Conservation (phyloP, 2,113 vertebrate species). For the Centropristis striata region DNA sequence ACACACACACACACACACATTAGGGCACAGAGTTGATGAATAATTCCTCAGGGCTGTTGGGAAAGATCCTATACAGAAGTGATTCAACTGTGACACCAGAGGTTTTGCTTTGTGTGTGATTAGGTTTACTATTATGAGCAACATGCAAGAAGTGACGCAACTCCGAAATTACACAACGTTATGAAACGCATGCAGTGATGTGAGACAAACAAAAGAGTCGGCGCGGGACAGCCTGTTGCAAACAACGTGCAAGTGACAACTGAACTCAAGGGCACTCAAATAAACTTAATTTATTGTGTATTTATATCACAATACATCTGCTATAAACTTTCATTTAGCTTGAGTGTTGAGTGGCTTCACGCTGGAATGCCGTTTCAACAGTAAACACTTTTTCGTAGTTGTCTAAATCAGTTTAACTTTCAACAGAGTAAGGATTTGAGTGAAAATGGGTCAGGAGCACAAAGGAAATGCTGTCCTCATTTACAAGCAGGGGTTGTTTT, state of each 20-base stretch:
- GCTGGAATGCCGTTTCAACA: background rate
- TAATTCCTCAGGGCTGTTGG: constrained; percentile 61
- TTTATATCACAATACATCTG: background rate
- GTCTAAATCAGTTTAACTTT: background rate
- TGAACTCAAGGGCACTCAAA: constrained; percentile 4
- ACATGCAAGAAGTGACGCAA: constrained; percentile 47
- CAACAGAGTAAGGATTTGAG: background rate
- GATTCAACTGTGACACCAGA: constrained; percentile 65
- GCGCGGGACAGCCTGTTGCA: background rate
- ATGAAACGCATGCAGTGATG: constrained; percentile 35
- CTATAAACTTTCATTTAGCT: background rate
- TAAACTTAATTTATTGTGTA: background rate
- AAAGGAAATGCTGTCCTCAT: background rate
- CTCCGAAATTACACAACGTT: constrained; percentile 29
- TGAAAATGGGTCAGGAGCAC: background rate
- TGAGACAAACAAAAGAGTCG: constrained; percentile 35
- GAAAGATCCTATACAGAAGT: constrained; percentile 53
- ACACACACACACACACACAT: constrained; percentile 34
- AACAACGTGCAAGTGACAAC: constrained; percentile 6
- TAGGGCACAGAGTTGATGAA: constrained; percentile 55
- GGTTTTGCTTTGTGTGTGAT: constrained; percentile 46
- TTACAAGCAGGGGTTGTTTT: background rate
- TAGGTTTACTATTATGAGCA: constrained; percentile 56
- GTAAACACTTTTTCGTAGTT: background rate
- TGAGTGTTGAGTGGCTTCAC: background rate